A percentile compares a stretch with the other conserved stretches of the same genome.
phyloP scores from a whole-genome alignment of 92 coral and sea anemone species.

The Scolanthus callimorphus region DNA sequence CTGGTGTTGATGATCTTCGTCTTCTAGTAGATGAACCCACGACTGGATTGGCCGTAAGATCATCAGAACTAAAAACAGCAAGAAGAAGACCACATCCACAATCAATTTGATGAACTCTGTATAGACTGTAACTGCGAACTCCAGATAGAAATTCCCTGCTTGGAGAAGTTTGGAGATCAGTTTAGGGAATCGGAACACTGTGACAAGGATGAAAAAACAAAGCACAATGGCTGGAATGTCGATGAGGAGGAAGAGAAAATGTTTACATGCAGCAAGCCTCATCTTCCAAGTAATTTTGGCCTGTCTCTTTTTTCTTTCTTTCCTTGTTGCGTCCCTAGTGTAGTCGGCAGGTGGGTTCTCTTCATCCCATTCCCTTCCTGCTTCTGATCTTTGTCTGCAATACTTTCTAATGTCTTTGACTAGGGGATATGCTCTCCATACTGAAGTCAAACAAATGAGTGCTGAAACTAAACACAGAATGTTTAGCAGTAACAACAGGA shows the following conservation, averaged over 20 bases:
- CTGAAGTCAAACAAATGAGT: conserved; percentile 54
- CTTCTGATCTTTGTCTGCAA: conserved; percentile 37
- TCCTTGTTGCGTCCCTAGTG: not conserved
- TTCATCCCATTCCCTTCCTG: not conserved
- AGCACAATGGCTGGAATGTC: conserved; percentile 86
- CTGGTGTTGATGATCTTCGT: conserved; percentile 82
- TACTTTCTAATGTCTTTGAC: conserved; percentile 72
- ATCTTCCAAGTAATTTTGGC: conserved; percentile 75
- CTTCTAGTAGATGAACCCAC: conserved; percentile 94
- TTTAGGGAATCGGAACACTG: conserved; percentile 79
- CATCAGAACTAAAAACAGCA: conserved; percentile 78
- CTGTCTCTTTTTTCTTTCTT: conserved; percentile 10
- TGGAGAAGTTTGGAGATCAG: conserved; percentile 79
- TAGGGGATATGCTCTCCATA: conserved; percentile 92
- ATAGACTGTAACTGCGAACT: conserved; percentile 82
- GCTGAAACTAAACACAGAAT: conserved; percentile 59
- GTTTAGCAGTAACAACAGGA: conserved; percentile 77
- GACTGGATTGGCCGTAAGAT: conserved; percentile 87
- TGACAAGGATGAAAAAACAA: conserved; percentile 62
- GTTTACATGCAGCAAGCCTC: conserved; percentile 78
- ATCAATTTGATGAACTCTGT: conserved; percentile 56
- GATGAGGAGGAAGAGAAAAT: conserved; percentile 65
- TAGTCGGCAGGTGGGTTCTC: conserved; percentile 8
- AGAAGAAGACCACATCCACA: conserved; percentile 72
- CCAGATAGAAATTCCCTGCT: conserved; percentile 84